phyloP scores from a whole-genome alignment of 2,888 invertebrate species.

The Epistrophella euchroma region DNA sequence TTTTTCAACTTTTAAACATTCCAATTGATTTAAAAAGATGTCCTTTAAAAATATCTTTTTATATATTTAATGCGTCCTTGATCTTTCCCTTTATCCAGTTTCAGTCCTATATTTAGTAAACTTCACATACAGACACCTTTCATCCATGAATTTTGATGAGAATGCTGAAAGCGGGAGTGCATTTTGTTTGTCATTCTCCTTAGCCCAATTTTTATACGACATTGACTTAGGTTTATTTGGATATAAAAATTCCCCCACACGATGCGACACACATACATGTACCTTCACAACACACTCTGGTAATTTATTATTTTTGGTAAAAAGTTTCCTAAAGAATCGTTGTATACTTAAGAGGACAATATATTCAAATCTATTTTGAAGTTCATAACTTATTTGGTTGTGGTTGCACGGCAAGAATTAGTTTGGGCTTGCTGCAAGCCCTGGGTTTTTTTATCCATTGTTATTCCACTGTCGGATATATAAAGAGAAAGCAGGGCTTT shows the following conservation, averaged over 20 bases:
- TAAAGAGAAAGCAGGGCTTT: background rate
- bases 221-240: slow-evolving; percentile 10
- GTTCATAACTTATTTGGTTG: slow-evolving; percentile 69
- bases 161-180: background rate
- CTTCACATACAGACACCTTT: no score
- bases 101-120: no score
- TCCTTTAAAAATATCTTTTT: no score
- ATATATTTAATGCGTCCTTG: no score
- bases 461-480: slow-evolving; percentile 15
- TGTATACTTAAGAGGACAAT: slow-evolving; percentile 70
- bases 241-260: slow-evolving; percentile 17
- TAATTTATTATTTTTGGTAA: slow-evolving; percentile 61
- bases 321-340: slow-evolving; percentile 58
- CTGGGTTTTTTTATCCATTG: slow-evolving; percentile 3
- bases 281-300: background rate
- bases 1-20: no score
- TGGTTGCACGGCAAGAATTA: background rate
- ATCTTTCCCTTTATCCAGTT: no score
- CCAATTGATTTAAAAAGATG: no score
- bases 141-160: background rate
- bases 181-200: background rate
- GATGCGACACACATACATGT: background rate
- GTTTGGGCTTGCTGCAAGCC: slow-evolving; percentile 17
- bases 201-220: background rate
- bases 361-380: slow-evolving; percentile 74